Conservation (phyloP, 2,888 invertebrate genomes). For the Fabriciana adippe region DNA sequence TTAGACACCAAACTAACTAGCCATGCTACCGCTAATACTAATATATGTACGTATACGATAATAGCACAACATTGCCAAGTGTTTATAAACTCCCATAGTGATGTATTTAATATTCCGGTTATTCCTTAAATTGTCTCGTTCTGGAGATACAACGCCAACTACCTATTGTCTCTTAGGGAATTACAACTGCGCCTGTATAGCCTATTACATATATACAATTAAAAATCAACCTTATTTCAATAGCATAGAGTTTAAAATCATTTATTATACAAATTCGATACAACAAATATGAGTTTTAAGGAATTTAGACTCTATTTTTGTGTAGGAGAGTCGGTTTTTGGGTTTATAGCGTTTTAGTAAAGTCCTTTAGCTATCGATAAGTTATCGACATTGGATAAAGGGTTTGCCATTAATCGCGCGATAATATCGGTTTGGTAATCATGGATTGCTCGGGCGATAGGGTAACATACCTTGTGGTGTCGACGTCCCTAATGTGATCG, state of each 20-base stretch:
- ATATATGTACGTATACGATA: not conserved
- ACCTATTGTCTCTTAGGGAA: constrained; percentile 76
- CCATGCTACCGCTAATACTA: too few relatives aligned
- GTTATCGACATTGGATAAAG: constrained; percentile 74
- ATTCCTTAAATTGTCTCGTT: constrained; percentile 76
- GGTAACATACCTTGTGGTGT: constrained; percentile 61
- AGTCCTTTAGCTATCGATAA: constrained; percentile 47
- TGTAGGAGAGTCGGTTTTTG: constrained; percentile 43
- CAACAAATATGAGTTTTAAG: not conserved
- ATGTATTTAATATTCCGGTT: constrained; percentile 68
- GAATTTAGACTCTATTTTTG: constrained; percentile 9
- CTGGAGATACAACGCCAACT: constrained; percentile 73
- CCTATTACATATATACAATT: constrained; percentile 49
- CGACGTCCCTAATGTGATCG: constrained; percentile 54
- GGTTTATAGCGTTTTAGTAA: constrained; percentile 40
- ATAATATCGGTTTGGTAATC: constrained; percentile 77
- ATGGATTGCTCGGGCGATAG: constrained; percentile 74
- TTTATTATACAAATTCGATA: constrained; percentile 8
- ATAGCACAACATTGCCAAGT: constrained; percentile 16
- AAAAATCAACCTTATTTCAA: constrained; percentile 43
- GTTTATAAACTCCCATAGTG: constrained; percentile 36
- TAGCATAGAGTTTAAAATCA: constrained; percentile 34
- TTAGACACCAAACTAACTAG: too few relatives aligned
- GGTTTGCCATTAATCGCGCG: constrained; percentile 75
- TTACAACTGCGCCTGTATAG: constrained; percentile 68